Percentiles rank a stretch among this genome's conserved stretches.
phyloP scores from a whole-genome alignment of 2,797 vertebrate species.

The Spea hammondii region DNA sequence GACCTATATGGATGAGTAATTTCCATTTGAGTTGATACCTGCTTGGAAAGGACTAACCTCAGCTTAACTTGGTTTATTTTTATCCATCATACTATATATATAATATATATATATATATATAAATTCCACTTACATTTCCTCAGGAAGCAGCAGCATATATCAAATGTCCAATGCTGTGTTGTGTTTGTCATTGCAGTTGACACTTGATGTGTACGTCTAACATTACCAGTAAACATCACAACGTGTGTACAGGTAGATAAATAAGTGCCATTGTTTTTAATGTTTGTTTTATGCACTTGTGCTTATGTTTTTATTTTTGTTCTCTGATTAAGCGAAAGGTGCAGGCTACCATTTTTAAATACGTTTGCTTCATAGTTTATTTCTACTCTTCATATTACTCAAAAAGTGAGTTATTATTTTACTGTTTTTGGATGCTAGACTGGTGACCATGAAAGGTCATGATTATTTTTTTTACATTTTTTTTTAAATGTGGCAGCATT shows the following conservation, averaged over 20 bases:
- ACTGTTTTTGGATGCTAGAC: too few relatives aligned
- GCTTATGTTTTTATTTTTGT: slow-evolving; percentile 15
- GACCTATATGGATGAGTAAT: too few relatives aligned
- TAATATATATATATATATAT: too few relatives aligned
- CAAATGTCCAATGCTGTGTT: slow-evolving; percentile 16
- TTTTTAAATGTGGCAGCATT: too few relatives aligned
- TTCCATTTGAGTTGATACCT: too few relatives aligned
- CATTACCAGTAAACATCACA: slow-evolving; percentile 46
- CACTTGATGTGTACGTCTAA: slow-evolving; percentile 5
- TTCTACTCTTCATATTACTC: slow-evolving; percentile 4
- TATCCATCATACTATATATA: too few relatives aligned
- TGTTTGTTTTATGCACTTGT: slow-evolving; percentile 36
- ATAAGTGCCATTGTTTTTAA: slow-evolving; percentile 45
- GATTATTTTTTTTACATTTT: too few relatives aligned
- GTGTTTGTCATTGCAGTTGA: slow-evolving; percentile 23
- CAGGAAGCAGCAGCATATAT: slow-evolving; percentile 38
- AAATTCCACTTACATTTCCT: slow-evolving; percentile 10
- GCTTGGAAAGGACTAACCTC: too few relatives aligned
- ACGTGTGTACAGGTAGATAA: slow-evolving; percentile 35
- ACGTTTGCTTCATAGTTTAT: slow-evolving; percentile 47
- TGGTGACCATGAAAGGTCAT: too few relatives aligned
- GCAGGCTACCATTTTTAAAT: slow-evolving; percentile 34
- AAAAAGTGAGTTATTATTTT: too few relatives aligned
- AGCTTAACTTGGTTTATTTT: too few relatives aligned
- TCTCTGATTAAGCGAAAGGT: slow-evolving; percentile 5